Percentiles rank a stretch among this genome's conserved stretches.
These are phyloP conservation scores for Gymnoscelis rufifasciata DNA, from an alignment of 2,888 invertebrate genomes.

Conservation along the genomic window DNA sequence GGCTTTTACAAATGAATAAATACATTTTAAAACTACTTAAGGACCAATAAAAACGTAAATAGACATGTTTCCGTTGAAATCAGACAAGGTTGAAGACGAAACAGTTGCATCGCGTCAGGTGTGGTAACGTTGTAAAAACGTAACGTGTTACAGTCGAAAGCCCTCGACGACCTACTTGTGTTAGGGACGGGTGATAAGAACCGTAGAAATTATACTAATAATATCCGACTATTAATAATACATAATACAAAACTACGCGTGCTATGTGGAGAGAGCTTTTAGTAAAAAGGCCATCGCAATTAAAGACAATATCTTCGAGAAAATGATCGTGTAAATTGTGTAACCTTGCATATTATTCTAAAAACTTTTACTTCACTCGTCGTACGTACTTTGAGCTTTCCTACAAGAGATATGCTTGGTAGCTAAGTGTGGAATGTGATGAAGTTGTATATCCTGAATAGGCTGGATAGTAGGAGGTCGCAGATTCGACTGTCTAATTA, in stretches of 20 bases:
- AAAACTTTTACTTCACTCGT: neutral
- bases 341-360: too few relatives aligned
- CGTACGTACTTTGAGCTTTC: too few relatives aligned
- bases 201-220: slow-evolving; percentile 34
- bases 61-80: slow-evolving; percentile 7
- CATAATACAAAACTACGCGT: slow-evolving; percentile 2
- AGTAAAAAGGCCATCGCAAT: neutral
- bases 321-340: too few relatives aligned
- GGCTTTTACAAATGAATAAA: too few relatives aligned
- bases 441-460: too few relatives aligned
- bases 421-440: too few relatives aligned
- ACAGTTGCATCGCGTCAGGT: slow-evolving; percentile 40
- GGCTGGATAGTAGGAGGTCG: too few relatives aligned
- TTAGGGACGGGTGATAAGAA: slow-evolving; percentile 43
- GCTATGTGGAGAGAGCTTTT: neutral
- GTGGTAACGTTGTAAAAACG: slow-evolving; percentile 54
- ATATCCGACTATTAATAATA: too few relatives aligned
- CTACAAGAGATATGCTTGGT: too few relatives aligned
- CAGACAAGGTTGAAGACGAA: slow-evolving; percentile 21
- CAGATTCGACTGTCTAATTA: too few relatives aligned
- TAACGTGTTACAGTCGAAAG: slow-evolving; percentile 53
- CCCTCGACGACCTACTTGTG: slow-evolving; percentile 49
- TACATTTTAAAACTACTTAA: too few relatives aligned
- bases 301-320: neutral
- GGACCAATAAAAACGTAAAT: neutral